Evolutionary conservation across 2,888 invertebrate species (phyloP), one percentile per base, ranked within the genome.

Genomic region (Agriopis marginaria): DNA sequence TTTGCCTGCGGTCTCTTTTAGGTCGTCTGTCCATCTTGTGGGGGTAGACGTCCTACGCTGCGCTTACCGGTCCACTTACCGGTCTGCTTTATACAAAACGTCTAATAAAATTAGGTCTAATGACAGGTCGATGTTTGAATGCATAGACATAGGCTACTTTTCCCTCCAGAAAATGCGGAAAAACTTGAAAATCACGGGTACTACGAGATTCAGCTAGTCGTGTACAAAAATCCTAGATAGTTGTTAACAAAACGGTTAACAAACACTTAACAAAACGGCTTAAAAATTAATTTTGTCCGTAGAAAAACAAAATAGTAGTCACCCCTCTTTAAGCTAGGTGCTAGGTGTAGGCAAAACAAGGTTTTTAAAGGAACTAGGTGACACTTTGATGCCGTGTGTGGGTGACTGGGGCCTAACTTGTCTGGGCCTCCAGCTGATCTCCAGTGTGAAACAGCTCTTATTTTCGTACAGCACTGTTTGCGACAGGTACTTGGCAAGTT

Each of bases 351-450:
- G 85, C 82, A 82, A 85, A 83, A 81, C 79, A 82, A 84, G 82
- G 82, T 79, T 82, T 75, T 82, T 79, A 77, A 81, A 80, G 77
- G 78, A 86, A 82, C 80, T 84, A 74, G 85, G 86, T 83, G 80
- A 83, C 66, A 77, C 81, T 84, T 84, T 85, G 79, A 81, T 45
- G 68, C 42, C 49, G 69, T 75, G 87, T 84, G 78, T 88, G 82
- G 88, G 88, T 87, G 79, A 89, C 84, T 82, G 77, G 86, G 83
- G 69, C 32, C 61, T 47, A 49, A 59, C 49, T 50, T 44, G 59
- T 62, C 61, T 61, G 51, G 39, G 6, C 55, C n/a, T n/a, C 12
- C 17, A 58, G 54, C 50, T 62, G 60, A 63, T 63, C 63, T 63
- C 23, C 14, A 44, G 58, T 59, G 51, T 59, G 51, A 56, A 60